Conservation (phyloP, 2,113 vertebrate genomes). For the Clupea harengus region DNA sequence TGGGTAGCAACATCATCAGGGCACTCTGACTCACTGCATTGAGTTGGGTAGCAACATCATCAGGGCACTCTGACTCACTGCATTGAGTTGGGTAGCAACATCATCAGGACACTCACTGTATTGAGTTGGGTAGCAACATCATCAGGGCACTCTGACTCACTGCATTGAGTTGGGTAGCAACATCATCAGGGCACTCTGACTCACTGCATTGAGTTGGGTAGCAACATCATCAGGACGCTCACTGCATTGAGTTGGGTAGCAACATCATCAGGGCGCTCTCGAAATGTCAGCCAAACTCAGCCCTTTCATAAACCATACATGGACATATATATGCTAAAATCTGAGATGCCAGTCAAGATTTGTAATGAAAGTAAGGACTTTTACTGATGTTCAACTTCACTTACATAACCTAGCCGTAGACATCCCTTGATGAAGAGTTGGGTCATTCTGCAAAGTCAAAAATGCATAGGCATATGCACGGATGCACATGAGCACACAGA, state of each 20-base stretch:
- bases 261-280: constrained; percentile 1
- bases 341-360: background rate
- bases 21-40: background rate
- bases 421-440: background rate
- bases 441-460: background rate
- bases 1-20: background rate
- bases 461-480: background rate
- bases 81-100: background rate
- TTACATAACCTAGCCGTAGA: background rate
- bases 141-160: background rate
- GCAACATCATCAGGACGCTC: background rate
- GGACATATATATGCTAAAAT: background rate
- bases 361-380: background rate
- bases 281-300: background rate
- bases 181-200: constrained; percentile 1
- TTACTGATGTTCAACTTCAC: no score
- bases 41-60: background rate
- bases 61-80: background rate
- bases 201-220: background rate
- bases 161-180: background rate
- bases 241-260: background rate
- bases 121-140: background rate
- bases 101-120: background rate
- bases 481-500: background rate
- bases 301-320: constrained; percentile 32